These are phyloP conservation scores for Rhinoraja longicauda DNA, from an alignment of 2,797 vertebrate species.

Conservation along the genomic window DNA sequence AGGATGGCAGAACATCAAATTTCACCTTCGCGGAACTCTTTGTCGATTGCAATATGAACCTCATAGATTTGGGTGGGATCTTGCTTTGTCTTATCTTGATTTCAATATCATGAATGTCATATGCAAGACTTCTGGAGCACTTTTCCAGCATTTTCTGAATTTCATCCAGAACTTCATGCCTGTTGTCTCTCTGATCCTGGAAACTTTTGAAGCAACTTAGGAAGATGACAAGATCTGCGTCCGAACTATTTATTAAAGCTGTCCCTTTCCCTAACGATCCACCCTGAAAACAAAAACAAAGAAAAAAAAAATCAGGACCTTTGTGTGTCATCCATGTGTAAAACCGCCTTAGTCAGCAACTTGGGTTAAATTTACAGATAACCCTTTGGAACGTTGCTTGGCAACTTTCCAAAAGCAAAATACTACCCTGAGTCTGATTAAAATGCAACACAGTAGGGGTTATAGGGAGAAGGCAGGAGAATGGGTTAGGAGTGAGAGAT, in stretches of 20 bases:
- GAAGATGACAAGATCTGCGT: conserved; percentile 17
- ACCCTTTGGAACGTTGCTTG: background rate
- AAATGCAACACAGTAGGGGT: no score
- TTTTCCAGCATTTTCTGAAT: background rate
- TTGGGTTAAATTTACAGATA: background rate
- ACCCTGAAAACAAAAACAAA: background rate
- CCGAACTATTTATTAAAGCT: background rate
- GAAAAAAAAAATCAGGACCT: no score
- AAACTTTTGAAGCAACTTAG: background rate
- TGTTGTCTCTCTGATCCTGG: background rate
- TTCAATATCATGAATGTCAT: background rate
- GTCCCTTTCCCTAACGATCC: conserved; percentile 23
- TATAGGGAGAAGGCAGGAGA: no score
- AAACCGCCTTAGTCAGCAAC: background rate
- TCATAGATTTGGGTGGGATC: background rate
- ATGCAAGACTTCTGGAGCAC: background rate
- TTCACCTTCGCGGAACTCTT: background rate
- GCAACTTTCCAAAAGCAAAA: background rate
- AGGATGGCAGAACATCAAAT: conserved; percentile 21
- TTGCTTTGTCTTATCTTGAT: background rate
- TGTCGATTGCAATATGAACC: background rate
- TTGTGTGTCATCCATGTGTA: no score
- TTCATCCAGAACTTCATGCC: background rate
- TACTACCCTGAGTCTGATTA: background rate
- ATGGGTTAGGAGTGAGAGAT: no score